phyloP scores from a whole-genome alignment of 2,113 vertebrate genomes.

The Zeus faber region DNA sequence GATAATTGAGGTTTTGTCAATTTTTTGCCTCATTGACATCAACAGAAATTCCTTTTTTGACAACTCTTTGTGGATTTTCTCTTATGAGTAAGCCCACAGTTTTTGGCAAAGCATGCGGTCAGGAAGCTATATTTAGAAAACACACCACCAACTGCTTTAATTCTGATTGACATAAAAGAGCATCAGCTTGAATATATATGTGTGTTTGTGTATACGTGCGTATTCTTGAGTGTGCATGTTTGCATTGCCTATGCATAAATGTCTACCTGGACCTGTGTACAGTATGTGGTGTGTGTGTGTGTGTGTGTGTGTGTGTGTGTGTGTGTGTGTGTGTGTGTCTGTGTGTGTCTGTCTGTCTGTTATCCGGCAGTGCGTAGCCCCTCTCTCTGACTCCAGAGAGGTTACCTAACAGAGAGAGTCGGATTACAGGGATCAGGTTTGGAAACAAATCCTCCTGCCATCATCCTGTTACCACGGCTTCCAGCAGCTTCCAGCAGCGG shows the following conservation, averaged over 20 bases:
- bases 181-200: not conserved
- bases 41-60: too few species aligned
- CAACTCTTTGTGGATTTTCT: not conserved
- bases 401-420: slow-evolving; percentile 27
- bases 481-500: slow-evolving; percentile 30
- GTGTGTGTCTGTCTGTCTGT: slow-evolving; percentile 9
- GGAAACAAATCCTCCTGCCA: slow-evolving; percentile 21
- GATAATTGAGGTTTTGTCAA: not conserved
- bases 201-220: not conserved
- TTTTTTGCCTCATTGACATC: too few species aligned
- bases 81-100: not conserved
- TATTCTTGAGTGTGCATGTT: not conserved
- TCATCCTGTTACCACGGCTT: too few species aligned
- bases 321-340: slow-evolving; percentile 12
- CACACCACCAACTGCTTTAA: too few species aligned
- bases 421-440: slow-evolving; percentile 39
- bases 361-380: slow-evolving; percentile 1
- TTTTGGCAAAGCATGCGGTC: not conserved
- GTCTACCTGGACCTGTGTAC: too few species aligned
- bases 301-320: not conserved
- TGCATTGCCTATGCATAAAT: too few species aligned
- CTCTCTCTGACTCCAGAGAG: slow-evolving; percentile 14
- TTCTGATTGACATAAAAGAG: too few species aligned
- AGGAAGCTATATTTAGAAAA: too few species aligned
- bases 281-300: not conserved